These are phyloP conservation scores for Drosophila buzzatii DNA, from an alignment of 2,888 invertebrate species.

Conservation along the genomic window DNA sequence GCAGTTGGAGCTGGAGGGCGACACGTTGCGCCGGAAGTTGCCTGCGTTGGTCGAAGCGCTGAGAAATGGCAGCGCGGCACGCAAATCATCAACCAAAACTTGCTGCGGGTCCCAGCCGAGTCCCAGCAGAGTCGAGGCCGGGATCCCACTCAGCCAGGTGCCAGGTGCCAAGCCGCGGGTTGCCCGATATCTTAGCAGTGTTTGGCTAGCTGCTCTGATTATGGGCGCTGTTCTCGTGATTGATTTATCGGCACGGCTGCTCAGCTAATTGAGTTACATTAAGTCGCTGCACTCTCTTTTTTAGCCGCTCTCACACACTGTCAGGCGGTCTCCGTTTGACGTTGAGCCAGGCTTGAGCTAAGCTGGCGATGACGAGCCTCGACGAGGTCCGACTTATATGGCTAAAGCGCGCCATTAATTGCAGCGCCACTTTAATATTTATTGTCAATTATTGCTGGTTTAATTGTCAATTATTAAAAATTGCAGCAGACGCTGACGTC, in stretches of 20 bases:
- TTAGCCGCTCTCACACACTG: conserved; percentile 73
- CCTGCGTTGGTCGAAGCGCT: conserved; percentile 44
- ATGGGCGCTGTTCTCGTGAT: conserved; percentile 61
- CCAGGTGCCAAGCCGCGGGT: conserved; percentile 73
- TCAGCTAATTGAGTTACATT: conserved; percentile 74
- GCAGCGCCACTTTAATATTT: conserved; percentile 72
- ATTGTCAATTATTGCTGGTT: conserved; percentile 79
- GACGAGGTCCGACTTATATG: conserved; percentile 65
- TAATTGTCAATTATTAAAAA: conserved; percentile 81
- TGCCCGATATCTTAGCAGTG: conserved; percentile 32
- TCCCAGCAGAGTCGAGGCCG: conserved; percentile 2
- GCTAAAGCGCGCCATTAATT: conserved; percentile 78
- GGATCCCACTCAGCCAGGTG: conserved; percentile 41
- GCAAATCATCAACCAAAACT: conserved; percentile 66
- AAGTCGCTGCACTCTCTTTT: conserved; percentile 46
- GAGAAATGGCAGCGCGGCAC: conserved; percentile 74
- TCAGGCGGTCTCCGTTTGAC: conserved; percentile 54
- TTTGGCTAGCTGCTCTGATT: conserved; percentile 42
- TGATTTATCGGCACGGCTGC: conserved; percentile 64
- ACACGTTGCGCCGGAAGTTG: conserved; percentile 62
- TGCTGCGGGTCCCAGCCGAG: conserved; percentile 11
- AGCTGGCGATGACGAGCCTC: conserved; percentile 29
- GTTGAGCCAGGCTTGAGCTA: conserved; percentile 40
- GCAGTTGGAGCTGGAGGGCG: background rate
- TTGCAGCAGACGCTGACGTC: conserved; percentile 23